Percentiles rank a stretch among this genome's conserved stretches.
Conservation (phyloP, 2,113 vertebrate species). For the Geococcyx californianus region DNA sequence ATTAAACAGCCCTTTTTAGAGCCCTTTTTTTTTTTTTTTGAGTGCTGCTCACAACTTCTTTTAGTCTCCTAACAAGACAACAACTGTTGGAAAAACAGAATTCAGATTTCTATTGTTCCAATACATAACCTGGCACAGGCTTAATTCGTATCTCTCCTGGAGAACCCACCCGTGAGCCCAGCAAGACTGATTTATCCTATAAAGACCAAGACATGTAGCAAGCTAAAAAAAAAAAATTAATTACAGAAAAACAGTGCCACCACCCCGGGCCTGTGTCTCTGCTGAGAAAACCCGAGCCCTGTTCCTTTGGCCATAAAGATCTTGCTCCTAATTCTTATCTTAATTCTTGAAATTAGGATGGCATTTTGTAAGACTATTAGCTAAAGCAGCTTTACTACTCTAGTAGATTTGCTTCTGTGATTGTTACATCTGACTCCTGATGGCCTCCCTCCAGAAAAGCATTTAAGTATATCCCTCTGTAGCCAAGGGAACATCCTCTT, state of each 20-base stretch:
- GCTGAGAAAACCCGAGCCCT: background rate
- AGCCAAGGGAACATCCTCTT: background rate
- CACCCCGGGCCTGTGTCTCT: background rate
- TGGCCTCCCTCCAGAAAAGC: background rate
- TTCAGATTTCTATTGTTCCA: background rate
- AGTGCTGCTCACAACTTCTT: background rate
- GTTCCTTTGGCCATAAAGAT: background rate
- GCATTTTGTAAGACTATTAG: background rate
- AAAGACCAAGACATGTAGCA: background rate
- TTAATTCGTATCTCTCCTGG: background rate
- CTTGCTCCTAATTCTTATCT: background rate
- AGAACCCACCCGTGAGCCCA: background rate
- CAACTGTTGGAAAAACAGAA: background rate
- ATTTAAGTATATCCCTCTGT: background rate
- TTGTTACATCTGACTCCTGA: background rate
- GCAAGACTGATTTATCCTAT: background rate
- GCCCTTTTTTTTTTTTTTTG: background rate
- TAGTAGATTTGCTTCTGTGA: background rate
- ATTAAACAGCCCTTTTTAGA: background rate
- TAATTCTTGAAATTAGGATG: background rate
- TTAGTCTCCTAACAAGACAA: constrained; percentile 5
- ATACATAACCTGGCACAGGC: background rate
- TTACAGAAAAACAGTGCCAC: background rate
- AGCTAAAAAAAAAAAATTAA: background rate
- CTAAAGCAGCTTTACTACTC: background rate